Evolutionary conservation across 2,797 vertebrate genomes (phyloP).

Genomic region (Pelobates cultripes): DNA sequence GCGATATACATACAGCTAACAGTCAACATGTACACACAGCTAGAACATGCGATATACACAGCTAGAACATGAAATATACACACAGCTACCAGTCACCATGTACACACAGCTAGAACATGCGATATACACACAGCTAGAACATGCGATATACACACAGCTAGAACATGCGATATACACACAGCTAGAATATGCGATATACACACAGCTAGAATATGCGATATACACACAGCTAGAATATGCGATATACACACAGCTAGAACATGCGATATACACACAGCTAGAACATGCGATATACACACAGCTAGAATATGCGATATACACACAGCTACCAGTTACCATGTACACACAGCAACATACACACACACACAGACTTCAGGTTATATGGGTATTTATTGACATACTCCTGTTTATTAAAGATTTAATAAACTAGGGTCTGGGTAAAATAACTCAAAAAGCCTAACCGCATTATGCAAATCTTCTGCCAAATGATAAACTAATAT

Average conservation of each 20-base stretch:
- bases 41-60: not conserved
- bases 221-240: not conserved
- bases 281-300: no score
- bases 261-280: not conserved
- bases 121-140: not conserved
- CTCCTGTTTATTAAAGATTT: no score
- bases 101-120: not conserved
- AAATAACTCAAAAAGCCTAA: no score
- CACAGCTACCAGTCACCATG: not conserved
- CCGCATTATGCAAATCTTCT: no score
- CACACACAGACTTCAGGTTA: no score
- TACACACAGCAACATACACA: no score
- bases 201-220: not conserved
- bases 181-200: not conserved
- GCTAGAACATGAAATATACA: not conserved
- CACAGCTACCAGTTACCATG: not conserved
- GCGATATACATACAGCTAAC: not conserved
- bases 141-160: not conserved
- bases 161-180: not conserved
- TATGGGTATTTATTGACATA: no score
- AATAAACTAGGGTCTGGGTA: no score
- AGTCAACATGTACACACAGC: not conserved
- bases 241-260: not conserved
- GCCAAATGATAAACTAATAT: no score
- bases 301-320: not conserved